Evolutionary conservation across 2,888 invertebrate species (phyloP).

Genomic region (Nesidiocoris tenuis): DNA sequence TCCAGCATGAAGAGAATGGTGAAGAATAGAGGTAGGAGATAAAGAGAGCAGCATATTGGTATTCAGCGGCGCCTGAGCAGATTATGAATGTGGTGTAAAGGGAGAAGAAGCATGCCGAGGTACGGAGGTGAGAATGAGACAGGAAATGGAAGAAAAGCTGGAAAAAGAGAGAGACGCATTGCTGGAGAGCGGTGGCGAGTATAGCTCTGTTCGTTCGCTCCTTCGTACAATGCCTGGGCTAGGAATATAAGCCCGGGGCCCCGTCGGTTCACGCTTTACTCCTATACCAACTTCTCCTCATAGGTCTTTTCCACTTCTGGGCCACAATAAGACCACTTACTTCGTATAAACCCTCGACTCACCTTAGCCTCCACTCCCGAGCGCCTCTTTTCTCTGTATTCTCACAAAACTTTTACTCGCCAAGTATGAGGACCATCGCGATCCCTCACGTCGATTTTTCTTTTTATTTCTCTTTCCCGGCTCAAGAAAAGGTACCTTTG

Average conservation of each 20-base stretch:
- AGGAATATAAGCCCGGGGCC: constrained; percentile 31
- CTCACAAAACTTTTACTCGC: constrained; percentile 19
- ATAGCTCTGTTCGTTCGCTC: not conserved
- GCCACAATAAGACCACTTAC: constrained; percentile 39
- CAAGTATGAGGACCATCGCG: not conserved
- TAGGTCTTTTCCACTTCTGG: not conserved
- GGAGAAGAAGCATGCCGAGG: not conserved
- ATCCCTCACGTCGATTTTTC: not conserved
- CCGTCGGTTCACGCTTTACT: constrained; percentile 1
- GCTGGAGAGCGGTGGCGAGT: not conserved
- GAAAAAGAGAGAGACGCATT: not conserved
- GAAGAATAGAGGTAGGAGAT: constrained; percentile 18
- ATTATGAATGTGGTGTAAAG: constrained; percentile 34
- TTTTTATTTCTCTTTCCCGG: not conserved
- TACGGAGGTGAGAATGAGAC: not conserved
- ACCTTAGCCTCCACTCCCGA: not conserved
- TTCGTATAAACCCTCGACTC: constrained; percentile 27
- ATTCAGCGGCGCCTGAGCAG: constrained; percentile 37
- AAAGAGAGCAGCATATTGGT: constrained; percentile 41
- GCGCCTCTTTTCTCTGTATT: not conserved
- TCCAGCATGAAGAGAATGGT: constrained; percentile 1
- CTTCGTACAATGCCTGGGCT: constrained; percentile 22
- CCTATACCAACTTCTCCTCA: not conserved
- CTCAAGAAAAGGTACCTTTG: constrained; percentile 5
- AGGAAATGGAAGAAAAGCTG: not conserved